phyloP scores from a whole-genome alignment of 2,888 invertebrate genomes.

The Mythimna pallens region DNA sequence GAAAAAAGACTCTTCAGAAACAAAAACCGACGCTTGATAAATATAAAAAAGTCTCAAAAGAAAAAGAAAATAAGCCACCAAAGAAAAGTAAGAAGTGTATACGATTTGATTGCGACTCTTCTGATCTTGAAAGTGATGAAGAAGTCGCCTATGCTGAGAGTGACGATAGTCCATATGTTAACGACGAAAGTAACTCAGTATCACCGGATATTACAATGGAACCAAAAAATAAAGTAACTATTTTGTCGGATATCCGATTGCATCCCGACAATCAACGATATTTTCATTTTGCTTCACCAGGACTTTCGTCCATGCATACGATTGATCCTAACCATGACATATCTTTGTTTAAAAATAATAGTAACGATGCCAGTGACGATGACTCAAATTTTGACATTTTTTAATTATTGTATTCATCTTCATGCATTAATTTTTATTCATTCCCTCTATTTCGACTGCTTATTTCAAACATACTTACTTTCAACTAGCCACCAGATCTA shows the following conservation, averaged over 20 bases:
- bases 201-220: slow-evolving; percentile 1
- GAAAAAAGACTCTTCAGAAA: neutral
- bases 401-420: neutral
- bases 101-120: slow-evolving; percentile 6
- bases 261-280: slow-evolving; percentile 8
- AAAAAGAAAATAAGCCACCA: slow-evolving; percentile 16
- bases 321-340: slow-evolving; percentile 25
- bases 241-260: slow-evolving; percentile 11
- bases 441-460: neutral
- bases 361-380: too few species aligned
- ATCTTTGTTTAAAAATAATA: slow-evolving; percentile 6
- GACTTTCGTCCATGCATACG: slow-evolving; percentile 15
- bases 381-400: too few species aligned
- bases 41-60: slow-evolving; percentile 2
- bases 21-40: neutral
- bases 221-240: slow-evolving; percentile 7
- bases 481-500: neutral
- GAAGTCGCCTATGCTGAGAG: slow-evolving; percentile 12
- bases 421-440: neutral
- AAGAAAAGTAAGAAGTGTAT: slow-evolving; percentile 1
- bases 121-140: slow-evolving; percentile 12
- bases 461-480: neutral
- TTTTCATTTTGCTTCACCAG: slow-evolving; percentile 14
- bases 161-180: slow-evolving; percentile 20
- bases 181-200: slow-evolving; percentile 16